These are phyloP conservation scores for Pterocles gutturalis DNA, from an alignment of 2,113 vertebrate genomes.

Conservation along the genomic window DNA sequence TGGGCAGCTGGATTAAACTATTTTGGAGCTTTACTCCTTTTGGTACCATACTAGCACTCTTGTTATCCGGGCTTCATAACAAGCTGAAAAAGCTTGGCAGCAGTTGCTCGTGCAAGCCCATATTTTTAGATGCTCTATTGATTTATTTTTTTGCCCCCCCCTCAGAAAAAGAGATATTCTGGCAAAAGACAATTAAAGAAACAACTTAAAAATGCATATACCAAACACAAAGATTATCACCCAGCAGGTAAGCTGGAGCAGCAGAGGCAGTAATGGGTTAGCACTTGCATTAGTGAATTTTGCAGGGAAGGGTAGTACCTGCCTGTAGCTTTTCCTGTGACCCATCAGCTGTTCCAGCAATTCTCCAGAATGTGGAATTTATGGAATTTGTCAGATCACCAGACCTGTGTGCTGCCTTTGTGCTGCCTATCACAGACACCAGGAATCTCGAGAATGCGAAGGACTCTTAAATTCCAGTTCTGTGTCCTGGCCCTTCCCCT, in stretches of 20 bases:
- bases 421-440: background rate
- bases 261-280: background rate
- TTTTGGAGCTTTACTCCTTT: background rate
- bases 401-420: background rate
- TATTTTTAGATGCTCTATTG: background rate
- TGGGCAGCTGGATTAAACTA: slow-evolving; percentile 15
- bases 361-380: background rate
- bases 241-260: background rate
- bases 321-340: background rate
- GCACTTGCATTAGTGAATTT: background rate
- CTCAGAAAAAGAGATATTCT: background rate
- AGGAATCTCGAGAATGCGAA: background rate
- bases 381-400: slow-evolving; percentile 8
- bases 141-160: background rate
- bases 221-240: background rate
- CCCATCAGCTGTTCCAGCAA: slow-evolving; percentile 2
- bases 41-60: background rate
- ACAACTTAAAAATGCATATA: background rate
- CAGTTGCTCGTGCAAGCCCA: background rate
- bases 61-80: background rate
- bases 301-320: background rate
- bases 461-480: background rate
- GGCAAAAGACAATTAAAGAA: background rate
- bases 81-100: background rate
- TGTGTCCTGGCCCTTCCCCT: background rate